Evolutionary conservation across 1,140 invertebrate species (phyloP).

Genomic region (Hormaphis cornu): DNA sequence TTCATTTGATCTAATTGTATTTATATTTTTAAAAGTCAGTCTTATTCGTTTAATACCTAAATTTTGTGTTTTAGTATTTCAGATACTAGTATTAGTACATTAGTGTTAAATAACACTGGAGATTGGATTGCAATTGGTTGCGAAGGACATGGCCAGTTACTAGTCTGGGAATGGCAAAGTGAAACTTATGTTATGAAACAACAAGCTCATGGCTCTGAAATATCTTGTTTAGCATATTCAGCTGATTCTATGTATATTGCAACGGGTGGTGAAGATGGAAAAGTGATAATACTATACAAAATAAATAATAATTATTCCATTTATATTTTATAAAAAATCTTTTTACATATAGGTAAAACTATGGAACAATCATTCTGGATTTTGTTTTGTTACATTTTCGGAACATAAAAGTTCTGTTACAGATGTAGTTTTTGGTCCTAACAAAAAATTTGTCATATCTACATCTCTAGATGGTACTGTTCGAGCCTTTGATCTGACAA

Average conservation of each 20-base stretch:
- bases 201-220: conserved; percentile 84
- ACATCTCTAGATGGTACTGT: conserved; percentile 91
- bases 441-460: conserved; percentile 84
- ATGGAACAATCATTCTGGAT: conserved; percentile 83
- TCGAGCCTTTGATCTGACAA: conserved; percentile 82
- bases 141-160: conserved; percentile 70
- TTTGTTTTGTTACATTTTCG: conserved; percentile 89
- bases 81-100: conserved; percentile 66
- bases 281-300: too few species aligned
- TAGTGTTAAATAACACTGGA: conserved; percentile 73
- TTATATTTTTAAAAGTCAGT: too few species aligned
- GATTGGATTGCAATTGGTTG: conserved; percentile 93
- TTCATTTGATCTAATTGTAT: conserved; percentile 33
- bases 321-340: not conserved
- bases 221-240: conserved; percentile 81
- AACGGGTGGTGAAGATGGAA: conserved; percentile 90
- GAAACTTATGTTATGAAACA: conserved; percentile 97
- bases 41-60: too few species aligned
- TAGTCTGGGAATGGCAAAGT: conserved; percentile 99
- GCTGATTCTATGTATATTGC: conserved; percentile 81
- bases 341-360: conserved; percentile 61
- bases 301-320: too few species aligned
- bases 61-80: conserved; percentile 53
- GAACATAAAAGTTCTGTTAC: conserved; percentile 79
- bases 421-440: conserved; percentile 73